Evolutionary conservation across 2,888 invertebrate genomes (phyloP), one percentile per base, ranked within the genome.

Genomic region (Margaritifera margaritifera): DNA sequence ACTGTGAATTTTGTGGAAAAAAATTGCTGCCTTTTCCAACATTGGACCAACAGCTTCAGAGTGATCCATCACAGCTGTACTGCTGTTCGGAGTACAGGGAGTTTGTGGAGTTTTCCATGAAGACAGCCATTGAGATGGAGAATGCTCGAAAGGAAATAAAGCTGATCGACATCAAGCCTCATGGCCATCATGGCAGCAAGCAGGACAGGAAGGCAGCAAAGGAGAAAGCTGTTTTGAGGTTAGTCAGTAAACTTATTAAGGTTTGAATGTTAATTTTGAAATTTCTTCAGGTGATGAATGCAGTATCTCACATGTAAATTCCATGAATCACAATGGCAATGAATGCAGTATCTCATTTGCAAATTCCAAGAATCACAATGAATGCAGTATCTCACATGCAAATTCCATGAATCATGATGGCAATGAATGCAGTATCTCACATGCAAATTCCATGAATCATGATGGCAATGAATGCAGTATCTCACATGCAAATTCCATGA

Each of bases 31-130:
- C 86, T 1, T 88, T 88, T 75, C 89, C 89, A 0, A 82, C 85
- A 4, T 64, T 88, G 42, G 86, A 87, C 51, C 83, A 86, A 61
- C 89, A 89, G 71, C 75, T 82, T 61, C 72, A 70, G 51, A 63
- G 70, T 27, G 74, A 84, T 0, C 87, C 89, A n/a, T 85, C 87
- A 27, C 75, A 81, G 65, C 72, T 89, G 24, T 89, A 85, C 72
- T 89, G 89, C 72, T 89, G 89, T 78, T 84, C 84, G 58, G 84
- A 86, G 1, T 89, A 89, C 67, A 60, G 27, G 27, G 85, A 89
- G 60, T 89, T 89, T 76, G 85, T 89, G 1, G 82, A 88, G 66
- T 85, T 82, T 75, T 83, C 86, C 20, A 74, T 85, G 42, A 79
- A 72, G 20, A 81, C 82, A 20, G 81, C 82, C 19, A 63, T 64